Base-by-base conservation (phyloP, 2,113 vertebrate species). In the Tupaia tana region DNA sequence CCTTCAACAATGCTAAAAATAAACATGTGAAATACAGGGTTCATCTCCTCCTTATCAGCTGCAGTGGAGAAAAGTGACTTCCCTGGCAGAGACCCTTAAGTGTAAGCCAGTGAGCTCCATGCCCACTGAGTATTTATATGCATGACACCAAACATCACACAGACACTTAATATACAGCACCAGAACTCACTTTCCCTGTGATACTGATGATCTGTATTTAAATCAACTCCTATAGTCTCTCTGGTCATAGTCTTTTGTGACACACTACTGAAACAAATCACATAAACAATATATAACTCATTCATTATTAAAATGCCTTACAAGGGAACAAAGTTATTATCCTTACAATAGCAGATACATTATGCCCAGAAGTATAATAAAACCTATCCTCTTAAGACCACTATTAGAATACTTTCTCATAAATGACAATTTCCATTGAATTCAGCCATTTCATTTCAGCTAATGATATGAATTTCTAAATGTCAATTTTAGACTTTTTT, bases 121-220 rank as follows among this genome's bases (percentile, higher is more conserved):
- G 80, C 94, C 10, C 20, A 91, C 9, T 94, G 64, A 91, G 10
- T 64, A 67, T 96, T 98, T 96, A 85, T 90, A 84, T 56, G 56
- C 8, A 81, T 94, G 94, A 77, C 19, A 79, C 84, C 24, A 96
- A 94, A 69, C 12, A 64, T 94, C 88, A 91, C 58, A 93, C 10
- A 95, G 71, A 86, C 29, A 64, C 63, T 97, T 81, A 89, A 64
- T 81, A 79, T 24, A 79, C 6, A 91, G n/a, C 54, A 75, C 3
- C 87, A 95, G 58, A 25, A 92, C 31, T 96, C 14, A 84, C 96
- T 96, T 74, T 90, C 91, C 31, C 27, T 79, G 59, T 56, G 12
- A 79, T 27, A 84, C 54, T 89, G 90, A 88, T 77, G 29, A 69
- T 2, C 77, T 71, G 8, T 54, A 93, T 43, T 90, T 97, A 96